Evolutionary conservation across 1,140 invertebrate species (phyloP).

Genomic region (Drosophila sp.): DNA sequence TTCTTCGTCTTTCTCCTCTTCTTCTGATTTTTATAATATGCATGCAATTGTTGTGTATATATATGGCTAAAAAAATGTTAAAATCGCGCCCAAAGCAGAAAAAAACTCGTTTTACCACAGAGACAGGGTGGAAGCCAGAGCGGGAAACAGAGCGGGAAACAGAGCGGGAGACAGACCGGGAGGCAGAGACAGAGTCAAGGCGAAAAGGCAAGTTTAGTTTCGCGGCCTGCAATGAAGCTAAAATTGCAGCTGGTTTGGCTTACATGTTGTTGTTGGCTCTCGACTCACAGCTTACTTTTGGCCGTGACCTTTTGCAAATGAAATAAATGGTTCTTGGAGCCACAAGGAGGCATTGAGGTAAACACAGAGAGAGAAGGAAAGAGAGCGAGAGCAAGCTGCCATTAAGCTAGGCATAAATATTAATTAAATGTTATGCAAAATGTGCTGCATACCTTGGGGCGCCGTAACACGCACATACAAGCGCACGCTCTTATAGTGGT

Average conservation of each 20-base stretch:
- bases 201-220: slow-evolving; percentile 38
- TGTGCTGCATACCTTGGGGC: slow-evolving; percentile 67
- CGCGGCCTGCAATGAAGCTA: slow-evolving; percentile 51
- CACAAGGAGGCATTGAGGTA: neutral
- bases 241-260: slow-evolving; percentile 57
- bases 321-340: slow-evolving; percentile 41
- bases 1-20: slow-evolving; percentile 8
- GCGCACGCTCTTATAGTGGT: slow-evolving; percentile 25
- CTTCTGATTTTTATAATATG: slow-evolving; percentile 63
- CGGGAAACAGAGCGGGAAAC: slow-evolving; percentile 40
- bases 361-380: neutral
- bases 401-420: slow-evolving; percentile 74
- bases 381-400: neutral
- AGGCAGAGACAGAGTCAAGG: slow-evolving; percentile 69
- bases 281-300: slow-evolving; percentile 64
- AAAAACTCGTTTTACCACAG: slow-evolving; percentile 19
- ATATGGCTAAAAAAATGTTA: slow-evolving; percentile 79
- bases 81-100: slow-evolving; percentile 74
- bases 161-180: slow-evolving; percentile 29
- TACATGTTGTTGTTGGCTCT: slow-evolving; percentile 55
- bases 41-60: slow-evolving; percentile 73
- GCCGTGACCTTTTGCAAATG: slow-evolving; percentile 68
- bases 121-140: neutral
- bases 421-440: slow-evolving; percentile 72
- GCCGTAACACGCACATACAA: slow-evolving; percentile 30